A percentile compares a stretch with the other conserved stretches of the same genome.
phyloP scores from a whole-genome alignment of 2,797 vertebrate species.

The Danionella dracula region DNA sequence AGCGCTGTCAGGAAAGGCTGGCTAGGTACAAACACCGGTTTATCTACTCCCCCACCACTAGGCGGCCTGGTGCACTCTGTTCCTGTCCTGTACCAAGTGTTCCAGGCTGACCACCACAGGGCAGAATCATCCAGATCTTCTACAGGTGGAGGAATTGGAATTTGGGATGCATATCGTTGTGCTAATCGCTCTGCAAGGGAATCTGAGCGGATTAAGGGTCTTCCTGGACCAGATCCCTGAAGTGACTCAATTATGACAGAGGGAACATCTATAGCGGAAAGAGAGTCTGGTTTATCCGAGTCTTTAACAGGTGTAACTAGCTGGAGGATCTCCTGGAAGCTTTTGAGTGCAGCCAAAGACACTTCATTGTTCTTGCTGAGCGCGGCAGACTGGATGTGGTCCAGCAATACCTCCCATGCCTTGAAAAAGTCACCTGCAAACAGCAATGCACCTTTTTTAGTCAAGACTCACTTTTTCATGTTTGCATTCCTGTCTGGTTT shows the following conservation, averaged over 20 bases:
- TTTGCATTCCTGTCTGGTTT: too few relatives aligned
- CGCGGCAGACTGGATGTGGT: conserved; percentile 96
- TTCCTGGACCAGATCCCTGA: conserved; percentile 78
- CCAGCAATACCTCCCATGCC: conserved; percentile 96
- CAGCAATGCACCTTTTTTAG: neutral
- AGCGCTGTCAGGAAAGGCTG: conserved; percentile 97
- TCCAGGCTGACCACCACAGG: conserved; percentile 98
- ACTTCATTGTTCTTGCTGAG: conserved; percentile 99
- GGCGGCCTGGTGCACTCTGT: conserved; percentile 93
- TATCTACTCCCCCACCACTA: conserved; percentile 71
- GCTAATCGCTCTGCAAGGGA: conserved; percentile 87
- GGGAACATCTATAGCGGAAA: conserved; percentile 84
- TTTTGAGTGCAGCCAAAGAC: conserved; percentile 96
- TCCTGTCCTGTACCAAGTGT: conserved; percentile 93
- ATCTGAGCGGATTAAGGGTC: conserved; percentile 86
- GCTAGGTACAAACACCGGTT: conserved; percentile 92
- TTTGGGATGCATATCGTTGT: conserved; percentile 68
- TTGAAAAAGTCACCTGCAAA: conserved; percentile 89
- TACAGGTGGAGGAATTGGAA: conserved; percentile 74
- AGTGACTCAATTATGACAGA: conserved; percentile 83
- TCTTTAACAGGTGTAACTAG: conserved; percentile 90
- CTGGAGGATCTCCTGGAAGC: conserved; percentile 97
- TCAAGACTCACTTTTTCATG: too few relatives aligned
- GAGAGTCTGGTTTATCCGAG: conserved; percentile 81
- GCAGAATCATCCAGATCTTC: conserved; percentile 89